Percentiles rank a stretch among this genome's conserved stretches.
phyloP scores from a whole-genome alignment of 2,113 vertebrate genomes.

The Eolophus roseicapilla region DNA sequence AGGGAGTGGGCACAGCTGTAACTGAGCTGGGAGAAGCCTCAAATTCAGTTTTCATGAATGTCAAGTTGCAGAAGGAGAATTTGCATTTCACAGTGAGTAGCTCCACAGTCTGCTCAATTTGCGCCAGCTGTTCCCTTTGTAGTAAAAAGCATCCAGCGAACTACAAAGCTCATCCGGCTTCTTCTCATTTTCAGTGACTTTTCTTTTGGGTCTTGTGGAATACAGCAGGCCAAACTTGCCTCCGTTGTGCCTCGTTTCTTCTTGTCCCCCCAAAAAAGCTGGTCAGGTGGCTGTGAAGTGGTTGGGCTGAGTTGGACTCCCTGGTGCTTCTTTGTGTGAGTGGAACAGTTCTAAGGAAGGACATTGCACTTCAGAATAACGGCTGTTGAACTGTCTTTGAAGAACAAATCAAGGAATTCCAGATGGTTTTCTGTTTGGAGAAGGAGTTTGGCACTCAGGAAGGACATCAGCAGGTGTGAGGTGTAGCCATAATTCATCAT shows the following conservation, averaged over 20 bases:
- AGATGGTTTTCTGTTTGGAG: not conserved
- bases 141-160: not conserved
- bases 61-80: not conserved
- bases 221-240: not conserved
- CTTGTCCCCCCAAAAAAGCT: not conserved
- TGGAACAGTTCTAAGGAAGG: not conserved
- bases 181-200: not conserved
- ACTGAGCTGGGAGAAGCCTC: not conserved
- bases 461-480: not conserved
- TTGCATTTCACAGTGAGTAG: not conserved
- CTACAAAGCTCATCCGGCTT: not conserved
- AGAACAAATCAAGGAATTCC: not conserved
- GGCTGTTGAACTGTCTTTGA: not conserved
- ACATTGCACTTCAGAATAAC: not conserved
- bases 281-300: not conserved
- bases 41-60: not conserved
- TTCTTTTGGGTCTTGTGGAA: not conserved
- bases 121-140: conserved; percentile 24
- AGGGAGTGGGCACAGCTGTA: not conserved
- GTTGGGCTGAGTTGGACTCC: not conserved
- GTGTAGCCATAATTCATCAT: not conserved
- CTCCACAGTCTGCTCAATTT: not conserved
- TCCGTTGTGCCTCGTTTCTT: fast-evolving
- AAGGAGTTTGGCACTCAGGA: not conserved
- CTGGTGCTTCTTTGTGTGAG: not conserved